Percentiles rank a stretch among this genome's conserved stretches.
These are phyloP conservation scores for Temnothorax nylanderi DNA, from an alignment of 1,140 invertebrate species.

Conservation along the genomic window DNA sequence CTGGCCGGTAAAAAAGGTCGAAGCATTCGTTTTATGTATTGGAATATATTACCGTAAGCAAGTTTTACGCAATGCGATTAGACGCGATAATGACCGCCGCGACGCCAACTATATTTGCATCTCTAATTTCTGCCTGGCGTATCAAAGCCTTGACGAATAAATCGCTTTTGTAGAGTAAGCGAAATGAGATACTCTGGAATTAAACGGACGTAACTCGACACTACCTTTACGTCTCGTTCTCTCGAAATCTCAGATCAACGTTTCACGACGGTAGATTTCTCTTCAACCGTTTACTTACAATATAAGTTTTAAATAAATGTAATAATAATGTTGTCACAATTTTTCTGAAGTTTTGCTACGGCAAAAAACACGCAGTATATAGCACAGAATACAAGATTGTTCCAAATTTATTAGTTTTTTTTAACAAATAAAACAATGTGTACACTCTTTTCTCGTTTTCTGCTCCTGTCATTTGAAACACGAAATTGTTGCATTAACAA, in stretches of 20 bases:
- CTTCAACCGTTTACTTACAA: neutral
- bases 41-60: neutral
- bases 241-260: neutral
- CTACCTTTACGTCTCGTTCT: neutral
- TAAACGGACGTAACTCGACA: conserved; percentile 32
- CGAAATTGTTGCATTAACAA: neutral
- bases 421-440: neutral
- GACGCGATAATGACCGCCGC: neutral
- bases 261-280: neutral
- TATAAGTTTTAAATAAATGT: neutral
- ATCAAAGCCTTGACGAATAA: neutral
- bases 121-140: conserved; percentile 13
- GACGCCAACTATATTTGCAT: neutral
- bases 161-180: neutral
- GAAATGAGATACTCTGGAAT: conserved; percentile 19
- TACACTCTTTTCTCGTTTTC: neutral
- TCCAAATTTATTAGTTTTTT: neutral
- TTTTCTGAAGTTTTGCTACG: neutral
- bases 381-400: neutral
- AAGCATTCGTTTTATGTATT: neutral
- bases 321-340: neutral
- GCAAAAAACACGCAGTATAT: neutral
- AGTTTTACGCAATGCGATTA: neutral
- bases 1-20: neutral
- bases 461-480: neutral